Base-by-base conservation (phyloP, 92 coral and sea anemone species). In the Palythoa grandis region DNA sequence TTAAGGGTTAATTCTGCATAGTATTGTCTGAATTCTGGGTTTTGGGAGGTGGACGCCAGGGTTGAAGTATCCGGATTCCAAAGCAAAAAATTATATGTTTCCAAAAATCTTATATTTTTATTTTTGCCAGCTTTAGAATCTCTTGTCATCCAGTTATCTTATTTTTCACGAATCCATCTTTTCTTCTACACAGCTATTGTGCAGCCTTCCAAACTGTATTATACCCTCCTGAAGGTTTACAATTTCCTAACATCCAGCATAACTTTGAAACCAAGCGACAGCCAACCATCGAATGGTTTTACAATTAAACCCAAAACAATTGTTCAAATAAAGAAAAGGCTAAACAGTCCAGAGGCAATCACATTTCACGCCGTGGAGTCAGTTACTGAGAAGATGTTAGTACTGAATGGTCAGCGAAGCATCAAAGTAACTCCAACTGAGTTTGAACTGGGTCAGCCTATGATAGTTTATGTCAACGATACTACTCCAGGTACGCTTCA, bases 171-270 rank as follows among this genome's bases (percentile, higher is more conserved):
- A 23, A 3, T 11, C 3, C 53, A 15, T 65, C 7, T 22, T 20
- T 22, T 68, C 24, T 75, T 29, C 9, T 86, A 58, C 19, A 24
- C 85, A 96, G 98, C 94, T 3, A 79, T 92, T 52, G 86, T 96
- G 7, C 98, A 96, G 79, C 98, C 98, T 8, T 84, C 98, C 66
- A 96, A 96, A 82, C 89, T 88, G 93, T 94, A 88, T 87, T 92
- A 92, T 83, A 88, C 89, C 83, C 91, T 88, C 56, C 87, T 96
- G 77, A 72, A 88, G 20, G 90, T 94, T 17, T 82, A 80, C 91
- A 96, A 96, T 90, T 91, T 91, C 29, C 85, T 88, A 11, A 80
- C 79, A 60, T 90, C 89, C 48, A 86, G 91, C 4, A 68, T 96
- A 22, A 87, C 82, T 17, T 82, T 96, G 5, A 83, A 90, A 25